Percentiles rank a stretch among this genome's conserved stretches.
phyloP scores from a whole-genome alignment of 2,797 vertebrate genomes.

The Enteromius argenteus region DNA sequence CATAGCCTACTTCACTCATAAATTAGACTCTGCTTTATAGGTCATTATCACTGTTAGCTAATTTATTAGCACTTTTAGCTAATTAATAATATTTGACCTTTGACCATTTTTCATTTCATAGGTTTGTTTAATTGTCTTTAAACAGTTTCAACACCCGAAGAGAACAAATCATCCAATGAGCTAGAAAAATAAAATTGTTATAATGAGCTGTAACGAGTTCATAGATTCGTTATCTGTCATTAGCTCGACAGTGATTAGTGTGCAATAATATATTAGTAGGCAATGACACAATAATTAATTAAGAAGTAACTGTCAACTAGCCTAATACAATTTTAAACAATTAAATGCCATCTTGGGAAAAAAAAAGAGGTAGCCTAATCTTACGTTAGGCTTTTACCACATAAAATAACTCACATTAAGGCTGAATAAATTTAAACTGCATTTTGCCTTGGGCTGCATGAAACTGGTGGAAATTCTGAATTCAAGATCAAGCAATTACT shows the following conservation, averaged over 20 bases:
- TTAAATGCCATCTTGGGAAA: not conserved
- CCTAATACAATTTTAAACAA: not conserved
- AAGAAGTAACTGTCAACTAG: not conserved
- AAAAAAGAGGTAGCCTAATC: not conserved
- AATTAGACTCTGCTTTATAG: not conserved
- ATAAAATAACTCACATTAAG: not conserved
- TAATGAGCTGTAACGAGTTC: constrained; percentile 13
- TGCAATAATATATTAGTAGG: not conserved
- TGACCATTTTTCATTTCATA: not conserved
- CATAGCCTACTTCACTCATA: not conserved
- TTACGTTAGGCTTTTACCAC: not conserved
- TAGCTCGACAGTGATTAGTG: not conserved
- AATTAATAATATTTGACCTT: not conserved
- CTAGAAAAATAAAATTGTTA: not conserved
- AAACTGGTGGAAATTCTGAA: not conserved
- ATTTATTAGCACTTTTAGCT: constrained; percentile 12
- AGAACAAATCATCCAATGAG: not conserved
- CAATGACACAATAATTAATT: not conserved
- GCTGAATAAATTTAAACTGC: not conserved
- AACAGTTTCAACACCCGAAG: not conserved
- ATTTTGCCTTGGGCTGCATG: not conserved
- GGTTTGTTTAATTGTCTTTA: not conserved
- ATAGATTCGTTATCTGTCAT: constrained; percentile 8
- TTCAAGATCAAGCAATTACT: constrained; percentile 12
- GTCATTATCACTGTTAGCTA: constrained; percentile 6